Evolutionary conservation across 2,797 vertebrate species (phyloP).

Genomic region (Acanthurus leucopareius): DNA sequence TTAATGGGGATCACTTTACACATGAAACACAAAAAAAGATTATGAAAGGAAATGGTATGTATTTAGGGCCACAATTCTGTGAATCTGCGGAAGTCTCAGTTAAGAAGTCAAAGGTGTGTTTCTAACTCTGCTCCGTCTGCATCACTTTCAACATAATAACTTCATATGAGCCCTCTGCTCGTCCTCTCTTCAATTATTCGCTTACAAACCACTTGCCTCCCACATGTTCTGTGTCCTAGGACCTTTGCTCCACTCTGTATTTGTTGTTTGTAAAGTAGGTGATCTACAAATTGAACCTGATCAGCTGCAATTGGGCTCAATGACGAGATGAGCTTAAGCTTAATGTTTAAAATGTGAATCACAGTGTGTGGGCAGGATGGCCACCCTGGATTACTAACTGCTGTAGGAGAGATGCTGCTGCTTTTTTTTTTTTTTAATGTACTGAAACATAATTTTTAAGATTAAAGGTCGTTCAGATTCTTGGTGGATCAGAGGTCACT

Average conservation of each 20-base stretch:
- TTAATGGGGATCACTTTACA: not conserved
- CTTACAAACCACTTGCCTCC: conserved; percentile 47
- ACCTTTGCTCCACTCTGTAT: conserved; percentile 34
- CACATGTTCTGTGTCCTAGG: conserved; percentile 25
- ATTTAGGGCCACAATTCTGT: not conserved
- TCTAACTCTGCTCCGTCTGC: conserved; percentile 44
- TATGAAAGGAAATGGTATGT: no score
- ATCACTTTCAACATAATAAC: conserved; percentile 26
- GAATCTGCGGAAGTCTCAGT: not conserved
- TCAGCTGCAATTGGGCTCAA: conserved; percentile 55
- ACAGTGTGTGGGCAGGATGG: conserved; percentile 65
- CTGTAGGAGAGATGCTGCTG: conserved; percentile 52
- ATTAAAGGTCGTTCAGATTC: conserved; percentile 16
- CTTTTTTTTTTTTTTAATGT: conserved; percentile 59
- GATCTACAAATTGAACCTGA: conserved; percentile 53
- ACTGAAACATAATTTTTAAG: conserved; percentile 50
- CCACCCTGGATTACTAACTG: conserved; percentile 76
- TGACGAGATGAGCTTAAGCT: conserved; percentile 55
- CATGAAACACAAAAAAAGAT: not conserved
- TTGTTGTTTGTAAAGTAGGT: conserved; percentile 40
- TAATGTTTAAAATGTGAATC: conserved; percentile 74
- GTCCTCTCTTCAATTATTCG: conserved; percentile 37
- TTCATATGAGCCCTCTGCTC: conserved; percentile 21
- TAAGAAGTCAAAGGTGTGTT: conserved; percentile 15
- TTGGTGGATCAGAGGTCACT: conserved; percentile 1